Evolutionary conservation across 2,113 vertebrate species (phyloP), one percentile per base, ranked within the genome.

Genomic region (Datnioides undecimradiatus): DNA sequence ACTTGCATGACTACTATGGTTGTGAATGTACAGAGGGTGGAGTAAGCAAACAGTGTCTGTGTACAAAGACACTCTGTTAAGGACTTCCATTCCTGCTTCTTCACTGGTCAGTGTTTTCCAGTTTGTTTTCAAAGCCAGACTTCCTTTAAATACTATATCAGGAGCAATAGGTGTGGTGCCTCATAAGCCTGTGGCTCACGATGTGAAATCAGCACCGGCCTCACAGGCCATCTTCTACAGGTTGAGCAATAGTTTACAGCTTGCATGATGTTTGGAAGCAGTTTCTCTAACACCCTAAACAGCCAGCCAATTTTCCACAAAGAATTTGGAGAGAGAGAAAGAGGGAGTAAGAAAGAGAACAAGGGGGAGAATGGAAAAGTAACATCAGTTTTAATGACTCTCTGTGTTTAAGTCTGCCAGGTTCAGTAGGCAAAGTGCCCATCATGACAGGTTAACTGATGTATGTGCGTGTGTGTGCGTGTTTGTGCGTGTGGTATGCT

Each of bases 231-330:
- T 36, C n/a, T 59, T 62, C 34, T 14, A 6, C 54, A 74, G 63
- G 73, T 81, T 83, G 75, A 73, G 62, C 36, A 76, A 45, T 40
- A 51, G 72, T 79, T 82, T 46, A 64, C 77, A 41, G 63, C 51
- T 83, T 64, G 48, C 65, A n/a, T 55, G 63, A 57, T 71, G 54
- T 70, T 82, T 60, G 38, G 55, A 73, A 73, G 59, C 38, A 63
- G 40, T 84, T 85, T 80, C 17, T 62, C 33, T 16, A 60, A 57
- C 40, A 80, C 29, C 0, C 46, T 13, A 43, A 82, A 65, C 49
- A 29, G 57, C 3, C n/a, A 3, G 73, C 64, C 78, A 74, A 75
- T 52, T 80, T 87, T 90, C 85, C 73, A 77, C 25, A 71, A 57
- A 78, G 68, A 60, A 29, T 36, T 31, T 83, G 59, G 57, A 60